Conservation (phyloP, 92 coral and sea anemone species). For the Epizoanthus rinbou region DNA sequence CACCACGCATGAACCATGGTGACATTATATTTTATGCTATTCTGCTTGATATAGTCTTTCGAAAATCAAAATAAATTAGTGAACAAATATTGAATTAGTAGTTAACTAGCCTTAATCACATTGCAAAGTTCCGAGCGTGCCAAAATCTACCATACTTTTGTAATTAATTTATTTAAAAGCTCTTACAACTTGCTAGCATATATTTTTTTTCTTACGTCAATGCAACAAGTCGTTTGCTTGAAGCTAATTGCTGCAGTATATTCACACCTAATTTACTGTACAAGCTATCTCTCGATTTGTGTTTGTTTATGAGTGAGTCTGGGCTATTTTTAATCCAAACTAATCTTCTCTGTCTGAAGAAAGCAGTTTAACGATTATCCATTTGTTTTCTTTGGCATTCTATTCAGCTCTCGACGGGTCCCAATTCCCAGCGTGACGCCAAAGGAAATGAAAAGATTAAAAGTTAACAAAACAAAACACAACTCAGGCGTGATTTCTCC, state of each 20-base stretch:
- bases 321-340: not conserved
- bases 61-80: not conserved
- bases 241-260: not conserved
- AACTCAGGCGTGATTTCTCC: not conserved
- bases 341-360: constrained; percentile 33
- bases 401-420: not conserved
- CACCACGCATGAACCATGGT: not conserved
- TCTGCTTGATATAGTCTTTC: not conserved
- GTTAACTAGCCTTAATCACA: no score
- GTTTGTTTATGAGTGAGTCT: not conserved
- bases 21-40: not conserved
- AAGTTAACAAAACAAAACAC: not conserved
- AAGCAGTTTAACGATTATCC: not conserved
- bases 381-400: not conserved
- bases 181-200: no score
- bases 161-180: no score
- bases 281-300: not conserved
- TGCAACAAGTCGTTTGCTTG: constrained; percentile 1
- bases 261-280: not conserved
- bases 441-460: not conserved
- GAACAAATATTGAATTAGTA: not conserved
- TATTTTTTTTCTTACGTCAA: constrained; percentile 3
- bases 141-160: no score
- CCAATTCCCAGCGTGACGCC: constrained; percentile 17
- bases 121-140: no score